Evolutionary conservation across 2,797 vertebrate genomes (phyloP).

Genomic region (Trematomus bernacchii): DNA sequence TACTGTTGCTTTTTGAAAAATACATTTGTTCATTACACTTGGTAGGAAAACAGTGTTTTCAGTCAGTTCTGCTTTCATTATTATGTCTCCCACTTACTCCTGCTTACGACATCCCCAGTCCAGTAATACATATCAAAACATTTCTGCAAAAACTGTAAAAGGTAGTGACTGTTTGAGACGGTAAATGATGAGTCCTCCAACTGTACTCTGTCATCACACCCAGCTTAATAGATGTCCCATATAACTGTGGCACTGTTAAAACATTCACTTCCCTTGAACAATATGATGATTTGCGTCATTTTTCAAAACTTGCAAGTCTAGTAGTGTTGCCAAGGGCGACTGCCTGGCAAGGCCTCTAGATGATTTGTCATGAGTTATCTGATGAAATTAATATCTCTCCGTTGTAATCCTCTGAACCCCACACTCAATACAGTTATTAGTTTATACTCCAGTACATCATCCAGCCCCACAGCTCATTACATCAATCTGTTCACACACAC

Average conservation of each 20-base stretch:
- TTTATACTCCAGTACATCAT: constrained; percentile 53
- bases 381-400: constrained; percentile 62
- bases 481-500: constrained; percentile 21
- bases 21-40: neutral
- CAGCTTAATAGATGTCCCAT: neutral
- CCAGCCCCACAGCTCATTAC: constrained; percentile 51
- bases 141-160: neutral
- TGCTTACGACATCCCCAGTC: neutral
- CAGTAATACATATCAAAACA: neutral
- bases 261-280: neutral
- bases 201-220: neutral
- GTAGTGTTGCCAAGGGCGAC: constrained; percentile 18
- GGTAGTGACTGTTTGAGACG: neutral
- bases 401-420: constrained; percentile 41
- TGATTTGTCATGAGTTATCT: constrained; percentile 56
- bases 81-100: neutral
- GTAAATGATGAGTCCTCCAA: neutral
- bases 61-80: neutral
- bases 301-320: constrained; percentile 26
- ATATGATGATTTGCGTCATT: constrained; percentile 23
- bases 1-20: neutral
- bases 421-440: no score
- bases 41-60: neutral
- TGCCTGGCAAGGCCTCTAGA: constrained; percentile 17
- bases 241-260: no score